Evolutionary conservation across 2,113 vertebrate species (phyloP), one percentile per base, ranked within the genome.

Genomic region (Dicrurus megarhynchus): DNA sequence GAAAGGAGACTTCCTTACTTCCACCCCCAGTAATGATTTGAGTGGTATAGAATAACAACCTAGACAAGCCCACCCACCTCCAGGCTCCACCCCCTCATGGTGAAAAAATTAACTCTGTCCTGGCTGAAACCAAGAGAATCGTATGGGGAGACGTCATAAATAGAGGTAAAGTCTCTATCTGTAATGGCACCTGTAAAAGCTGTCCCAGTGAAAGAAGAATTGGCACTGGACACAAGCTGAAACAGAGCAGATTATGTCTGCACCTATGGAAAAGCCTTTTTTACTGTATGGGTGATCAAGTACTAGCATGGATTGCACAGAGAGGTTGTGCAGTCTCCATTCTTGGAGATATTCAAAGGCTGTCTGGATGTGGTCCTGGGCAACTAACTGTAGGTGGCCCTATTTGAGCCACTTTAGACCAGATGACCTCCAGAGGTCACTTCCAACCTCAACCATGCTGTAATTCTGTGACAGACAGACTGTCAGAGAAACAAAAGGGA

Each of bases 1-100:
- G 35, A 47, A 70, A 17, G 0, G 2, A 42, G 4, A 73, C 12
- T 13, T 22, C 12, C 15, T 50, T 73, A 13, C 15, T 37, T 42
- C 10, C 17, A 23, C 6, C 3, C 9, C 5, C 3, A 1, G 3
- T 18, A 8, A 18, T 42, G 9, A 19, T n/a, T 47, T 28, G 9
- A 47, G 22, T 21, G 16, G 35, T n/a, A 37, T 14, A n/a, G 37
- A 41, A 33, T 20, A 37, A 44, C 10, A 50, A 39, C 5, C 8
- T 33, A 67, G 10, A 20, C 3, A 42, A 49, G 37, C 12, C 50
- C 68, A 56, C 35, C 12, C 9, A n/a, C 23, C 28, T 67, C 33
- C 39, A 52, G 60, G 28, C 13, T 81, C 68, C 44, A n/a, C 16
- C 19, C 8, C 3, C 4, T 16, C 44, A 52, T 8, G 8, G 5